Percentiles rank a stretch among this genome's conserved stretches.
Conservation (phyloP, 2,888 invertebrate species). For the Phyto melanocephala region DNA sequence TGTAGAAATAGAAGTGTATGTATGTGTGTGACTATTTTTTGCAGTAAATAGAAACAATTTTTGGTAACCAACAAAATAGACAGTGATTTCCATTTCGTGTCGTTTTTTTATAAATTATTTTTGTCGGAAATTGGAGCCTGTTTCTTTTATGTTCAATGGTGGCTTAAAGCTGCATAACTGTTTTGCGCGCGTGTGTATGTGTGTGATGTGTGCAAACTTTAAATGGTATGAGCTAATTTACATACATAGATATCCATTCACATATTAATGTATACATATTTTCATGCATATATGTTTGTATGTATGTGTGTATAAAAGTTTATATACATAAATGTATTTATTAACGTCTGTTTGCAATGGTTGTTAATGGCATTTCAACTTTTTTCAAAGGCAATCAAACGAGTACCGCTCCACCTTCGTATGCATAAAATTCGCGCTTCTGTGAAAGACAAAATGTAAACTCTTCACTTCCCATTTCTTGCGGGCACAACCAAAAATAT, state of each 20-base stretch:
- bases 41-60: conserved; percentile 48
- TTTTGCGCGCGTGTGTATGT: neutral
- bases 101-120: conserved; percentile 7
- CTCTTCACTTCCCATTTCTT: neutral
- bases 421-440: conserved; percentile 15
- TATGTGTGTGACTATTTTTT: neutral
- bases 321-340: neutral
- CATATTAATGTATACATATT: too few relatives aligned
- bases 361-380: conserved; percentile 56
- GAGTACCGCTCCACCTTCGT: neutral
- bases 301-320: neutral
- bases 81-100: conserved; percentile 55
- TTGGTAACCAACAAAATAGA: conserved; percentile 58
- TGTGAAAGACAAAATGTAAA: conserved; percentile 11
- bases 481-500: neutral
- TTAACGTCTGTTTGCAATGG: conserved; percentile 32
- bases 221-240: conserved; percentile 38
- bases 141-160: conserved; percentile 61
- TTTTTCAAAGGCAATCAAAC: conserved; percentile 41
- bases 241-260: neutral
- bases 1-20: conserved; percentile 5
- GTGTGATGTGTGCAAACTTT: neutral
- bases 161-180: conserved; percentile 57
- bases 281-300: too few relatives aligned
- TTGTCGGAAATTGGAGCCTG: conserved; percentile 52